A percentile compares a stretch with the other conserved stretches of the same genome.
These are phyloP conservation scores for Cataglyphis cursor DNA, from an alignment of 2,888 invertebrate genomes.

Conservation along the genomic window DNA sequence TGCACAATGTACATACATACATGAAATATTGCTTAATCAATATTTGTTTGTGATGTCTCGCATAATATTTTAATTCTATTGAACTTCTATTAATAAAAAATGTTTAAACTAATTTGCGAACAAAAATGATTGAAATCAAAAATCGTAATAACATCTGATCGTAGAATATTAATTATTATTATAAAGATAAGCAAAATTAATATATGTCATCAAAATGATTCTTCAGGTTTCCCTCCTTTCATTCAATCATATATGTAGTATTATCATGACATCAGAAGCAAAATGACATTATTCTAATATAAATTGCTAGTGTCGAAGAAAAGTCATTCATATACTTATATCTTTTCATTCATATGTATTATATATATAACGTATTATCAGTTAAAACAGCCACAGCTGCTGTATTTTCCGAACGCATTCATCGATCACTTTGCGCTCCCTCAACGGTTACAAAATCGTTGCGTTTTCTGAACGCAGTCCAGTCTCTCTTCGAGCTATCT, in stretches of 20 bases:
- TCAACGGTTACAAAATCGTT: neutral
- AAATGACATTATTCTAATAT: neutral
- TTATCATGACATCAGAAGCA: neutral
- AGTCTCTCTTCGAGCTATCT: neutral
- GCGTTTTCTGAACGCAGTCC: neutral
- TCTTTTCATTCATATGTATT: too few species aligned
- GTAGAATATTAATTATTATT: too few species aligned
- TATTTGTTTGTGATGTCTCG: neutral
- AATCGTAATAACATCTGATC: too few species aligned
- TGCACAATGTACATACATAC: neutral
- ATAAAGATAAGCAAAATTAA: too few species aligned
- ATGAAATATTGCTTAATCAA: neutral
- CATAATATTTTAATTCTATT: neutral
- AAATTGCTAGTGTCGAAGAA: too few species aligned
- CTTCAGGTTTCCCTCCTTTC: too few species aligned
- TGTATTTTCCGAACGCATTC: constrained; percentile 1
- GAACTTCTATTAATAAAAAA: too few species aligned
- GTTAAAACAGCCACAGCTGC: neutral
- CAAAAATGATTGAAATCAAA: too few species aligned
- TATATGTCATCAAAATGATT: too few species aligned
- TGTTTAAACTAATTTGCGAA: too few species aligned
- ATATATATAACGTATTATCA: neutral
- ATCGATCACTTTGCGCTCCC: neutral
- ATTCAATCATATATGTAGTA: too few species aligned
- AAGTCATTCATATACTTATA: neutral